A percentile compares a stretch with the other conserved stretches of the same genome.
Conservation (phyloP, 2,113 vertebrate species). For the Ptyas mucosa region DNA sequence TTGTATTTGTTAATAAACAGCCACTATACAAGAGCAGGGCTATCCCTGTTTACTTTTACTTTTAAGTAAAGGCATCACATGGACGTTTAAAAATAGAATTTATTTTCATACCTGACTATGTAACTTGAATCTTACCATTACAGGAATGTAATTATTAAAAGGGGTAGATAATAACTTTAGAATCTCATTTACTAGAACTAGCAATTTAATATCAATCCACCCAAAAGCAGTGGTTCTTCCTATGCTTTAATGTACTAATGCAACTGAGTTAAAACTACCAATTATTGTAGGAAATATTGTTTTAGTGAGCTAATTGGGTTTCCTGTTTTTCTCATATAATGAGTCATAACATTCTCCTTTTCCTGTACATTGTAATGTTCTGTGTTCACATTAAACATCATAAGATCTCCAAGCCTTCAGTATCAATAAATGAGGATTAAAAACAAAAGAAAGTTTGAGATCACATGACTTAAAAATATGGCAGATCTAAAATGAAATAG, state of each 20-base stretch:
- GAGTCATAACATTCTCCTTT: not conserved
- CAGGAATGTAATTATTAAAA: constrained; percentile 9
- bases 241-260: not conserved
- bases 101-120: constrained; percentile 1
- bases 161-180: not conserved
- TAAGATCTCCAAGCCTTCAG: not conserved
- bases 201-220: not conserved
- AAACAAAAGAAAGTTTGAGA: not conserved
- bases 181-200: not conserved
- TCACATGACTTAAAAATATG: not conserved
- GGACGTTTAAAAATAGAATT: accelerated
- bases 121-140: not conserved
- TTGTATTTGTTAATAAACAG: not conserved
- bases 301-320: not conserved
- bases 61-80: not conserved
- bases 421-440: not conserved
- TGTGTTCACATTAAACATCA: not conserved
- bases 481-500: not conserved
- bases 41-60: not conserved
- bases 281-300: not conserved
- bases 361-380: not conserved
- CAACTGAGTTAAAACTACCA: not conserved
- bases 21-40: not conserved
- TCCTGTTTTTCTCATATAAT: not conserved
- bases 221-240: not conserved